Evolutionary conservation across 2,888 invertebrate genomes (phyloP).

Genomic region (Daptonema setosum): DNA sequence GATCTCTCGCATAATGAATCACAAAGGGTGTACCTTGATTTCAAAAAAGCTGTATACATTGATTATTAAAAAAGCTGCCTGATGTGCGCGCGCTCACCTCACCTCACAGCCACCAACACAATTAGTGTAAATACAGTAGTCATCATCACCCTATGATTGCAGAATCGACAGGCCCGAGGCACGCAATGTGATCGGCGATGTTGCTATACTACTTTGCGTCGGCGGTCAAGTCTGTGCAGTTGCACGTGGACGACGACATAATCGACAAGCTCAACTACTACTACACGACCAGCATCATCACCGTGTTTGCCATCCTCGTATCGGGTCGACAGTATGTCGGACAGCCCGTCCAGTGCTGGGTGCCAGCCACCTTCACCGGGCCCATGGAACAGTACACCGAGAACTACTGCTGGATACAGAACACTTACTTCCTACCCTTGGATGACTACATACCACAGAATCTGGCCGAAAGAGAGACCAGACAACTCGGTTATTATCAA

Average conservation of each 20-base stretch:
- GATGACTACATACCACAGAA: slow-evolving; percentile 28
- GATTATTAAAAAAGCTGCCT: too few species aligned
- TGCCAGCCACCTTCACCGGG: slow-evolving; percentile 34
- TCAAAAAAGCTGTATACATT: too few species aligned
- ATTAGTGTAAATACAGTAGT: too few species aligned
- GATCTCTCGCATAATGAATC: too few species aligned
- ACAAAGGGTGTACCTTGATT: too few species aligned
- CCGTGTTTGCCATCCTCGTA: slow-evolving; percentile 23
- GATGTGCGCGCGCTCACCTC: too few species aligned
- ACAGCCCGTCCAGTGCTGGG: slow-evolving; percentile 36
- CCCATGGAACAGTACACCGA: slow-evolving; percentile 36
- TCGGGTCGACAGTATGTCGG: slow-evolving; percentile 32
- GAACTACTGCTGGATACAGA: slow-evolving; percentile 33
- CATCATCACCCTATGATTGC: too few species aligned
- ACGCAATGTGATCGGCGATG: too few species aligned
- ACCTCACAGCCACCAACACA: too few species aligned
- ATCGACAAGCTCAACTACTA: slow-evolving; percentile 28
- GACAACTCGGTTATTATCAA: slow-evolving; percentile 16
- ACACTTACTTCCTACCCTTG: slow-evolving; percentile 11
- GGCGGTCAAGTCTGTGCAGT: slow-evolving; percentile 25
- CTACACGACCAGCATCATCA: slow-evolving; percentile 27
- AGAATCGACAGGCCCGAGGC: too few species aligned
- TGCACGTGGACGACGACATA: slow-evolving; percentile 26
- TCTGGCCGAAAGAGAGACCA: slow-evolving; percentile 25
- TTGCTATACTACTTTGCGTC: slow-evolving; percentile 24